phyloP scores from a whole-genome alignment of 92 coral and sea anemone species.

The Porites cylindrica region DNA sequence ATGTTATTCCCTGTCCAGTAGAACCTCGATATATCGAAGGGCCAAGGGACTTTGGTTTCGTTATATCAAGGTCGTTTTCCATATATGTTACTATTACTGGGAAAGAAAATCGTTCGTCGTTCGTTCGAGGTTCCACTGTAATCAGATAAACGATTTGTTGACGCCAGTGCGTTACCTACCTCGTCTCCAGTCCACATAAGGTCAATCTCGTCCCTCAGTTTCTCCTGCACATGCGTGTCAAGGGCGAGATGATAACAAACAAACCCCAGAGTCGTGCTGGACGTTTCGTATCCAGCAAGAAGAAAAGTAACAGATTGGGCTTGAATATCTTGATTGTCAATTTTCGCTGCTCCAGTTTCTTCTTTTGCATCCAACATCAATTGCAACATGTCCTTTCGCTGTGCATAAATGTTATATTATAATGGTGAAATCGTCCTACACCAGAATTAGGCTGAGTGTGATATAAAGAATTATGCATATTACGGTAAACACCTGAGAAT shows the following conservation, averaged over 20 bases:
- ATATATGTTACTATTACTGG: too few species aligned
- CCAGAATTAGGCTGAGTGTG: background rate
- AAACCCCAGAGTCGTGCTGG: slow-evolving; percentile 34
- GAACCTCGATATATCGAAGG: too few species aligned
- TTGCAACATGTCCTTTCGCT: slow-evolving; percentile 44
- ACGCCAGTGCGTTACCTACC: background rate
- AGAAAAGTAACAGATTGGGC: slow-evolving; percentile 33
- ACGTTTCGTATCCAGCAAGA: slow-evolving; percentile 55
- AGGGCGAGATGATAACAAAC: slow-evolving; percentile 45
- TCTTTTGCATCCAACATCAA: slow-evolving; percentile 46
- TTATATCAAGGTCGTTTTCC: too few species aligned
- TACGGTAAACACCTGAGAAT: too few species aligned
- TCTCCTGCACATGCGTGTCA: slow-evolving; percentile 34
- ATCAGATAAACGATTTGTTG: too few species aligned
- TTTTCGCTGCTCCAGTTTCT: slow-evolving; percentile 34
- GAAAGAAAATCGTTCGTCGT: too few species aligned
- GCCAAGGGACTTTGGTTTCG: too few species aligned
- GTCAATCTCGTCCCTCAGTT: slow-evolving; percentile 47
- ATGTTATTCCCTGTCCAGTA: too few species aligned
- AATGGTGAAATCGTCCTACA: background rate
- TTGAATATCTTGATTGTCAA: slow-evolving; percentile 37
- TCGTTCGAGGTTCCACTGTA: too few species aligned
- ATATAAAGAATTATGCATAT: too few species aligned
- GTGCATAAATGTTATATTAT: background rate
- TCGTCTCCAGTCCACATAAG: slow-evolving; percentile 49